A percentile compares a stretch with the other conserved stretches of the same genome.
These are phyloP conservation scores for Tiaroga cobitis DNA, from an alignment of 2,797 vertebrate species.

Conservation along the genomic window DNA sequence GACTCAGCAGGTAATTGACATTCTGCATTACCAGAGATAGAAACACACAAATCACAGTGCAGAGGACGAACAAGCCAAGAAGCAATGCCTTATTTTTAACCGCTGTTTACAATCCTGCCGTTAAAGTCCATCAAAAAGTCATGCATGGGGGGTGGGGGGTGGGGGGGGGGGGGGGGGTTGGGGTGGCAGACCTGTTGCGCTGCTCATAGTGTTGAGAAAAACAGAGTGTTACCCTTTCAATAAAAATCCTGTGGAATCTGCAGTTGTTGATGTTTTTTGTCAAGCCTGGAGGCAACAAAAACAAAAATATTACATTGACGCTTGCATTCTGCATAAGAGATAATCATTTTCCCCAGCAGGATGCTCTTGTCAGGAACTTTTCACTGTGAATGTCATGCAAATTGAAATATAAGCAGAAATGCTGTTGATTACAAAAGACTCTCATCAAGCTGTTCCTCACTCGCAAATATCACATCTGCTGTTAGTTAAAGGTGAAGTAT, in stretches of 20 bases:
- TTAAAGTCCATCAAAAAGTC: background rate
- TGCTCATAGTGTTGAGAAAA: background rate
- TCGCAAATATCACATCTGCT: conserved; percentile 9
- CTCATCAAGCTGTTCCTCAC: background rate
- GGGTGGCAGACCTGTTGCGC: background rate
- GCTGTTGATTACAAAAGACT: conserved; percentile 50
- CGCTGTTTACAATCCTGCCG: conserved; percentile 3
- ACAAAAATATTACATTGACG: background rate
- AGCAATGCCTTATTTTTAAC: conserved; percentile 29
- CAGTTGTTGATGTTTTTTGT: conserved; percentile 1
- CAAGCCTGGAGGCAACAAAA: conserved; percentile 15
- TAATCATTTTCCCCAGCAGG: conserved; percentile 19
- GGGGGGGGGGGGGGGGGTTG: too few relatives aligned
- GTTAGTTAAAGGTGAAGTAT: background rate
- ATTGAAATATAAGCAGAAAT: conserved; percentile 55
- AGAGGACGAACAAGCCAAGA: conserved; percentile 31
- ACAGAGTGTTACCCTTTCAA: background rate
- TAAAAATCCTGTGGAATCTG: background rate
- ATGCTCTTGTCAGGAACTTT: conserved; percentile 45
- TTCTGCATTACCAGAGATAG: conserved; percentile 28
- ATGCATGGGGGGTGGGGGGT: background rate
- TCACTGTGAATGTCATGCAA: conserved; percentile 50
- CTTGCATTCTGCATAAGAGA: conserved; percentile 23
- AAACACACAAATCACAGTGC: conserved; percentile 19
- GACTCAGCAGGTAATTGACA: conserved; percentile 34